A percentile compares a stretch with the other conserved stretches of the same genome.
Conservation (phyloP, 2,888 invertebrate genomes). For the Alloplasta piceator region DNA sequence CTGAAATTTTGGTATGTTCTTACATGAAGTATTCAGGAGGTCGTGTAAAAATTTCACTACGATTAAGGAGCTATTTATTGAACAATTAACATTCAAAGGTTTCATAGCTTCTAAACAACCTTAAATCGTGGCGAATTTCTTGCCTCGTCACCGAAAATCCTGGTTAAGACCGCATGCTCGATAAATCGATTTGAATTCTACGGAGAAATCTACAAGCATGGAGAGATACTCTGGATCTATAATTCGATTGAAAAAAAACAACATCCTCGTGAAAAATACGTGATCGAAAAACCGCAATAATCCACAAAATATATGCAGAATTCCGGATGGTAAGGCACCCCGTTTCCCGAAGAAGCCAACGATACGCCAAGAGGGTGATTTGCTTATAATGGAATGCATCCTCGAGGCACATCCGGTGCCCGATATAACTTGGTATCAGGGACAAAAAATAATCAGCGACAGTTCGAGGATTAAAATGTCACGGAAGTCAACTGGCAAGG, state of each 20-base stretch:
- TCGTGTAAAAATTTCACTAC: too few species aligned
- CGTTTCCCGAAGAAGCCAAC: slow-evolving; percentile 98
- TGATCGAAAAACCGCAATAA: slow-evolving; percentile 52
- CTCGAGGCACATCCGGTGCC: slow-evolving; percentile 98
- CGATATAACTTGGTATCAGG: slow-evolving; percentile 98
- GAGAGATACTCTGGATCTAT: slow-evolving; percentile 47
- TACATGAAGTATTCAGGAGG: too few species aligned
- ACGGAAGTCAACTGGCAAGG: slow-evolving; percentile 94
- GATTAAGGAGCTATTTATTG: too few species aligned
- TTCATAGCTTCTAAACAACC: too few species aligned
- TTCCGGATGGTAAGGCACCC: slow-evolving; percentile 97
- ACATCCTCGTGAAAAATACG: slow-evolving; percentile 14
- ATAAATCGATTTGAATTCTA: slow-evolving; percentile 7
- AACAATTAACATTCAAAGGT: too few species aligned
- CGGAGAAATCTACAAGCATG: slow-evolving; percentile 58
- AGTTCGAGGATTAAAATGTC: slow-evolving; percentile 95
- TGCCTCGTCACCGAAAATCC: not conserved
- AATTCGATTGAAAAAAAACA: slow-evolving; percentile 10
- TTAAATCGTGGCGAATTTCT: not conserved
- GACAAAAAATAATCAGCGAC: slow-evolving; percentile 92
- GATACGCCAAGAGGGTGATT: slow-evolving; percentile 96
- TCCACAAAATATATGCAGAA: slow-evolving; percentile 86
- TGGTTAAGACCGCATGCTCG: slow-evolving; percentile 30
- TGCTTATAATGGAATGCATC: slow-evolving; percentile 97
- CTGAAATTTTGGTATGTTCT: too few species aligned